Percentiles rank a stretch among this genome's conserved stretches.
Conservation (phyloP, 2,113 vertebrate species). For the Clarias gariepinus region DNA sequence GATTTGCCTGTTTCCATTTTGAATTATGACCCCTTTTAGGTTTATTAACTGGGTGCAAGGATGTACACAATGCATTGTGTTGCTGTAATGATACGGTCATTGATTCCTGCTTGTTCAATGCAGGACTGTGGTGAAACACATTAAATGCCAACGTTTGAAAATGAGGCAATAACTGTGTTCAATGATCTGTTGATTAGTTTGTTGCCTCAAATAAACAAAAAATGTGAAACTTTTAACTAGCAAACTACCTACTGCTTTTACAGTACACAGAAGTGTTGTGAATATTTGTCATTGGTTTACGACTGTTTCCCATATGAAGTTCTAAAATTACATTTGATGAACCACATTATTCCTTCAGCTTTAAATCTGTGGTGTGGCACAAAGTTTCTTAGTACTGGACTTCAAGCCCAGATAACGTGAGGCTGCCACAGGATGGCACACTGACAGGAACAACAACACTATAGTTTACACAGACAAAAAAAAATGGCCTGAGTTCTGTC, state of each 20-base stretch:
- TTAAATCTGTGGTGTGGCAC: neutral
- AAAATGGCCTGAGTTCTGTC: too few species aligned
- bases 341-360: neutral
- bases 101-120: neutral
- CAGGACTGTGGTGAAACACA: neutral
- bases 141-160: neutral
- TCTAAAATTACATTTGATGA: neutral
- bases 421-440: too few species aligned
- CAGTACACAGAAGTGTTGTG: neutral
- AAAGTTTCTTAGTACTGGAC: too few species aligned
- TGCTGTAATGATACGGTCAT: slow-evolving; percentile 30
- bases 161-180: slow-evolving; percentile 7
- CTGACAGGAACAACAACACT: too few species aligned
- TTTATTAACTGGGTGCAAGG: neutral
- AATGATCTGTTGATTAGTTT: slow-evolving; percentile 7
- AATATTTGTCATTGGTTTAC: neutral
- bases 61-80: neutral
- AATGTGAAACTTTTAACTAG: neutral
- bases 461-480: too few species aligned
- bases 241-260: slow-evolving; percentile 5
- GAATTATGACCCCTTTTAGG: slow-evolving; percentile 5
- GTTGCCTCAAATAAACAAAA: neutral
- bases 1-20: slow-evolving; percentile 23
- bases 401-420: too few species aligned
- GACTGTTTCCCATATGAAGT: neutral